Percentiles rank a stretch among this genome's conserved stretches.
phyloP scores from a whole-genome alignment of 2,113 vertebrate species.

The Sander lucioperca region DNA sequence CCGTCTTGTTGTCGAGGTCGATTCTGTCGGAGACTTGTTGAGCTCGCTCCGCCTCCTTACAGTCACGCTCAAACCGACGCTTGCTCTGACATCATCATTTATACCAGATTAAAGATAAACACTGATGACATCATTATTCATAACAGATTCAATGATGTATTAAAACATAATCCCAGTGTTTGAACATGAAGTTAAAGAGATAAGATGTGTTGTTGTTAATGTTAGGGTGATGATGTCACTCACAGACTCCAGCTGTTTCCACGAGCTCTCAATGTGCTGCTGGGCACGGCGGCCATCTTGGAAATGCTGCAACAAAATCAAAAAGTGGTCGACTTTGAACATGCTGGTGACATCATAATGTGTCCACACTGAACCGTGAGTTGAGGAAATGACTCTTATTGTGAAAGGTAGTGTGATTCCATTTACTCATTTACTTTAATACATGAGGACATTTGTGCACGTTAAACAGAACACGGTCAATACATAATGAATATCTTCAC shows the following conservation, averaged over 20 bases:
- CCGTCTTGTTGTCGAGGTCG: constrained; percentile 95
- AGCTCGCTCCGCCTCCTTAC: constrained; percentile 95
- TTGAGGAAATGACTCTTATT: too few relatives aligned
- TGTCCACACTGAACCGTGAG: too few relatives aligned
- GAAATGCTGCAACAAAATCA: constrained; percentile 88
- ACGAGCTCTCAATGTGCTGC: constrained; percentile 96
- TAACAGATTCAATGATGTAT: too few relatives aligned
- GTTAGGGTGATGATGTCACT: constrained; percentile 66
- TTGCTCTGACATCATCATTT: constrained; percentile 78
- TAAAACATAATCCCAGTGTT: too few relatives aligned
- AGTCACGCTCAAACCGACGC: constrained; percentile 94
- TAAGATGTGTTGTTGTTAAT: too few relatives aligned
- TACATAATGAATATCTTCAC: too few relatives aligned
- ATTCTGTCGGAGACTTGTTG: constrained; percentile 95
- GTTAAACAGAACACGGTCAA: too few relatives aligned
- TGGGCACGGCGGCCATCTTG: constrained; percentile 96
- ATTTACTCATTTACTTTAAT: too few relatives aligned
- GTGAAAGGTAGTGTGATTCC: neutral
- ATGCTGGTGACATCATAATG: neutral
- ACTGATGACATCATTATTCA: too few relatives aligned
- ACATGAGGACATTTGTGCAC: too few relatives aligned
- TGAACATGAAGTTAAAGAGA: too few relatives aligned
- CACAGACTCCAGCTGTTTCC: constrained; percentile 98
- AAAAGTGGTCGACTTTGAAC: neutral
- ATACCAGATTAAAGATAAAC: too few relatives aligned